A percentile compares a stretch with the other conserved stretches of the same genome.
Conservation (phyloP, 2,113 vertebrate species). For the Emydocephalus ijimae region DNA sequence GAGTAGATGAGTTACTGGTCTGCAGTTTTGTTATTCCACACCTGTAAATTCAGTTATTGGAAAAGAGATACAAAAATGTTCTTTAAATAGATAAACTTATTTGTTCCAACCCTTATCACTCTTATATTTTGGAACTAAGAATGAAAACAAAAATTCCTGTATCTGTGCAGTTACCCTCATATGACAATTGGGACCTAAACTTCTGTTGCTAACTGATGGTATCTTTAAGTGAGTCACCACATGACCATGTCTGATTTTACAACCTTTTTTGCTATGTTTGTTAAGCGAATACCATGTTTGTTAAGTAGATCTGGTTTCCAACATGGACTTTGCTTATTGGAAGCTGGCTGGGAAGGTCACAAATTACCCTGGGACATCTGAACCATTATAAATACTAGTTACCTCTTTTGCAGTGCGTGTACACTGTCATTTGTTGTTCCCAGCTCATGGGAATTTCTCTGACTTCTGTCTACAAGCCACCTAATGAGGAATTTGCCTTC, state of each 20-base stretch:
- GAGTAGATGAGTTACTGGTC: neutral
- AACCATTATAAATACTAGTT: neutral
- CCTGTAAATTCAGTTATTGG: neutral
- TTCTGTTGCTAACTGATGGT: neutral
- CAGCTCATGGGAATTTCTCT: too few species aligned
- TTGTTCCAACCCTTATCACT: neutral
- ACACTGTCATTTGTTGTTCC: too few species aligned
- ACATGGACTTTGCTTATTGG: neutral
- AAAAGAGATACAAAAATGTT: neutral
- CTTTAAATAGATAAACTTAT: neutral
- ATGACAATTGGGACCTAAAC: neutral
- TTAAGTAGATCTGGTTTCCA: neutral
- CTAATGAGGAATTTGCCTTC: too few species aligned
- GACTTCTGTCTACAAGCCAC: too few species aligned
- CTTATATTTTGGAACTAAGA: neutral
- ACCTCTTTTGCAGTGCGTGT: too few species aligned
- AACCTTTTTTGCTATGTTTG: neutral
- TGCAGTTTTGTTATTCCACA: neutral
- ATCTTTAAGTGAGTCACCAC: neutral
- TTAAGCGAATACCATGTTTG: too few species aligned
- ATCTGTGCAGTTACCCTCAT: neutral
- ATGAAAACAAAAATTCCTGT: neutral
- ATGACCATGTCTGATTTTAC: neutral
- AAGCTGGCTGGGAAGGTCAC: neutral
- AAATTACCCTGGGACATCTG: neutral